A percentile compares a stretch with the other conserved stretches of the same genome.
phyloP scores from a whole-genome alignment of 2,888 invertebrate genomes.

The Allophyes oxyacanthae region DNA sequence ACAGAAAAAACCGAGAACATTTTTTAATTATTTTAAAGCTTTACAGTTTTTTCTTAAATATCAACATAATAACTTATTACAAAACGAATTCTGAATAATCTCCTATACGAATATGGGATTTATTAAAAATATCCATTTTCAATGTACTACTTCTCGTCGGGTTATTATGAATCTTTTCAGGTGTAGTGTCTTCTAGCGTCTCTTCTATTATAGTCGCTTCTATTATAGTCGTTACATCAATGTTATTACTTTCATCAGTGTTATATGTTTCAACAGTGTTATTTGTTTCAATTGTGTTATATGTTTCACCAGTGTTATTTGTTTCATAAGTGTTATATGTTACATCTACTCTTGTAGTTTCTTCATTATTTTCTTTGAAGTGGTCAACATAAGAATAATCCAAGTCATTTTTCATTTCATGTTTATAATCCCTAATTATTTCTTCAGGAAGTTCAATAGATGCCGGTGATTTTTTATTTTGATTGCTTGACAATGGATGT shows the following conservation, averaged over 20 bases:
- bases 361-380: constrained; percentile 7
- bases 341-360: not conserved
- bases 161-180: not conserved
- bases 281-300: too few species aligned
- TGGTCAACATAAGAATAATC: constrained; percentile 16
- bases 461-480: not conserved
- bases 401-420: constrained; percentile 19
- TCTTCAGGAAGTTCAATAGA: not conserved
- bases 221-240: too few species aligned
- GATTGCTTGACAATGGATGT: not conserved
- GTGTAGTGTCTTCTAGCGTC: constrained; percentile 6
- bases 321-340: constrained; percentile 6
- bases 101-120: not conserved
- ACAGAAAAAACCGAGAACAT: not conserved
- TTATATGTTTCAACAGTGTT: too few species aligned
- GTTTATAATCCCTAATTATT: not conserved
- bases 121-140: not conserved
- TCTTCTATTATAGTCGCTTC: constrained; percentile 10
- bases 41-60: constrained; percentile 5
- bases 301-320: too few species aligned
- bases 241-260: too few species aligned
- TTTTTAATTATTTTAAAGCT: not conserved
- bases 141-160: not conserved
- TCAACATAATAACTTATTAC: constrained; percentile 16
- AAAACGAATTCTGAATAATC: not conserved